Conservation (phyloP, 1,140 invertebrate species). For the Ridgeia piscesae region DNA sequence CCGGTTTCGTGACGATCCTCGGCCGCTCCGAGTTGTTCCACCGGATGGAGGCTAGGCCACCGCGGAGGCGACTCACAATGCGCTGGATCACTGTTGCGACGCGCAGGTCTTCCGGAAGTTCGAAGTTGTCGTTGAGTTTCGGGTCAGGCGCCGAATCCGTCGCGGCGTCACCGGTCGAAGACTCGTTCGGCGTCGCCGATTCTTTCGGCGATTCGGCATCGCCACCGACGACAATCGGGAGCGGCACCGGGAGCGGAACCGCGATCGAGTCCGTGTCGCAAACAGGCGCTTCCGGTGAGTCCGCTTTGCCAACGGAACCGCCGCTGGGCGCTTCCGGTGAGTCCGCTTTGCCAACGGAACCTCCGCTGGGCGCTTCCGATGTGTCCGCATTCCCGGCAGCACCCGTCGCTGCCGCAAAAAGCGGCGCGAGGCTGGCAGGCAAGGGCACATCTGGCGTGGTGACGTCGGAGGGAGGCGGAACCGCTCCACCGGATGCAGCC, state of each 20-base stretch:
- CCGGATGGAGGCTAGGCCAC: neutral
- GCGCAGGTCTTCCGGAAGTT: constrained; percentile 8
- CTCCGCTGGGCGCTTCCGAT: too few species aligned
- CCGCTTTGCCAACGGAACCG: neutral
- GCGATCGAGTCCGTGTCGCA: neutral
- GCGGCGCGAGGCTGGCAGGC: neutral
- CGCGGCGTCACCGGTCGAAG: too few species aligned
- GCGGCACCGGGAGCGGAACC: neutral
- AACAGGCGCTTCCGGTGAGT: neutral
- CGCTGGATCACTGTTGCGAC: constrained; percentile 16
- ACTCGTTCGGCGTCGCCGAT: neutral
- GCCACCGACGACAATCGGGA: neutral
- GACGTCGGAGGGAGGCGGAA: too few species aligned
- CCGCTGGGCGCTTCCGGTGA: neutral
- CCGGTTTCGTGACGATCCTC: neutral
- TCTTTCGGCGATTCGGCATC: neutral
- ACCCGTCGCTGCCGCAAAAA: too few species aligned
- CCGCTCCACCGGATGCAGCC: neutral
- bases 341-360: neutral
- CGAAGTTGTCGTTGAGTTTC: neutral
- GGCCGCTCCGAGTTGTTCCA: constrained; percentile 11
- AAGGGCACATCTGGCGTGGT: too few species aligned
- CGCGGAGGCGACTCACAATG: constrained; percentile 4
- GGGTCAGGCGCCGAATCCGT: neutral
- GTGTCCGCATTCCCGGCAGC: too few species aligned